Evolutionary conservation across 1,140 invertebrate species (phyloP), one percentile per base, ranked within the genome.

Genomic region (Leptoteleia sp.): DNA sequence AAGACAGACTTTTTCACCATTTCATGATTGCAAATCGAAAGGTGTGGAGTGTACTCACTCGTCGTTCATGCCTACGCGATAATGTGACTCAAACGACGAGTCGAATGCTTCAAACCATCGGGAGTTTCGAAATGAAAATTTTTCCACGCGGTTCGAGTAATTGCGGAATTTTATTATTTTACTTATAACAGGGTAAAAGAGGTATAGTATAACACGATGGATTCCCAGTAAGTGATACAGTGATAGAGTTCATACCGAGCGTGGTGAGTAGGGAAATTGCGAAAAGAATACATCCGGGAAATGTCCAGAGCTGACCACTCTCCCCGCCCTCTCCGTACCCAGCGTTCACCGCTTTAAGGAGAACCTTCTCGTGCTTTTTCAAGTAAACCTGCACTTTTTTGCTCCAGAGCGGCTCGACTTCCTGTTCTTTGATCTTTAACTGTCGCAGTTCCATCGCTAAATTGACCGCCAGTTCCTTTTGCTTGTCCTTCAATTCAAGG

Each of bases 261-360:
- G 92, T 92, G 2, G 92, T 92, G 13, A 93, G 83, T 11, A 93
- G 82, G 0, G 92, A 92, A 13, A 92, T 89, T 2, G 91, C 89
- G 77, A 92, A 92, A 6, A 93, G 83, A 7, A 92, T 71, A 73
- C 91, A 92, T n/a, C 92, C 92, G 0, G 92, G 89, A 81, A 91
- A 92, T 0, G 91, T 92, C 92, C 92, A 93, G 1, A 93, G 88
- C 31, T 88, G 89, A 6, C 91, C 92, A 12, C 79, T 76, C 0
- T 89, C 83, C 12, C 90, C 90, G 22, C 86, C 87, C 73, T 91
- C 91, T 0, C 90, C 91, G 47, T 91, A 92, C 2, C 92, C 91
- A 5, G 90, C 87, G 55, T 84, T 90, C 0, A 92, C 90, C 0
- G 91, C 91, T 22, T 88, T 83, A 19, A 92, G 78, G 0, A 92